phyloP scores from a whole-genome alignment of 2,888 invertebrate species.

The Drosophila longiperda region DNA sequence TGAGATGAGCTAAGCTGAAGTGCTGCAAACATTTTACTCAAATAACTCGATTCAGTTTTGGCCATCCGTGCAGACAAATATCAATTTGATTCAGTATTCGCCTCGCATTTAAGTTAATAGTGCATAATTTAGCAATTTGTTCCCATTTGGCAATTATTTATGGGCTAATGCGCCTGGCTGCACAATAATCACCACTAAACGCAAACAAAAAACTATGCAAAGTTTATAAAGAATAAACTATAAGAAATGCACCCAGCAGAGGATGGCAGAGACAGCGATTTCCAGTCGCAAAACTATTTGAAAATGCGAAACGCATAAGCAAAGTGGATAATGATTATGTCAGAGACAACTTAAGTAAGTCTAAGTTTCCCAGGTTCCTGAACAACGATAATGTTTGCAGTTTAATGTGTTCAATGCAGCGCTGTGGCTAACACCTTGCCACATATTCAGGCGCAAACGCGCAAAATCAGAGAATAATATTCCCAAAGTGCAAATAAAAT shows the following conservation, averaged over 20 bases:
- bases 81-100: neutral
- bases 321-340: slow-evolving; percentile 52
- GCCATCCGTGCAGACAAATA: slow-evolving; percentile 2
- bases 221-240: slow-evolving; percentile 10
- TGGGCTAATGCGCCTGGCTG: slow-evolving; percentile 27
- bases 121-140: slow-evolving; percentile 3
- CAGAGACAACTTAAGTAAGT: slow-evolving; percentile 43
- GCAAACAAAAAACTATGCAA: slow-evolving; percentile 43
- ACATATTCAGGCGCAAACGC: slow-evolving; percentile 45
- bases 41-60: neutral
- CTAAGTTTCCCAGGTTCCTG: slow-evolving; percentile 3
- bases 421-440: slow-evolving; percentile 45
- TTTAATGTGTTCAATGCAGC: neutral
- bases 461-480: slow-evolving; percentile 53
- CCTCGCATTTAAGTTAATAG: neutral
- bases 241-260: neutral
- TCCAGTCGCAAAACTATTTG: slow-evolving; percentile 44
- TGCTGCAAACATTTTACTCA: neutral
- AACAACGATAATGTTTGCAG: slow-evolving; percentile 22
- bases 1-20: neutral
- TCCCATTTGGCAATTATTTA: slow-evolving; percentile 2
- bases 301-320: slow-evolving; percentile 43
- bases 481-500: slow-evolving; percentile 44
- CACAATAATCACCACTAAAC: slow-evolving; percentile 40
- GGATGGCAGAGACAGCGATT: neutral